These are phyloP conservation scores for Hemicordylus capensis DNA, from an alignment of 2,113 vertebrate genomes.

Conservation along the genomic window DNA sequence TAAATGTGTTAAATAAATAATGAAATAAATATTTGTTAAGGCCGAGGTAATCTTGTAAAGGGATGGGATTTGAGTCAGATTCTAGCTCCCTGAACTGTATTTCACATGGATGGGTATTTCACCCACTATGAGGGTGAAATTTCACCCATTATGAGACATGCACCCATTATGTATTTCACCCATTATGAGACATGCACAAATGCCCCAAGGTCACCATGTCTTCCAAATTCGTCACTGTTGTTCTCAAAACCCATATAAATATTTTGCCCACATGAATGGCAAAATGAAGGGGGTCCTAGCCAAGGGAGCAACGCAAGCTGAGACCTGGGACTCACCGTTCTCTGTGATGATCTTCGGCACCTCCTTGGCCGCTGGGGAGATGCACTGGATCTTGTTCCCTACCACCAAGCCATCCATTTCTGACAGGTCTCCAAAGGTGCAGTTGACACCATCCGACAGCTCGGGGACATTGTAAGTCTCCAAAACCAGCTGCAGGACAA, in stretches of 20 bases:
- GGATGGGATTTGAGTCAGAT: neutral
- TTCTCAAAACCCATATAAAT: too few species aligned
- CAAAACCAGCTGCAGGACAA: conserved; percentile 84
- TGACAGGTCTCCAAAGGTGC: conserved; percentile 93
- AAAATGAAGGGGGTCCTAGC: too few species aligned
- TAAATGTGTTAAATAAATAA: too few species aligned
- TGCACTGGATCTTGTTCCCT: conserved; percentile 93
- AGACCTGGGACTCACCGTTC: conserved; percentile 80
- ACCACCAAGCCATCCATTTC: conserved; percentile 96
- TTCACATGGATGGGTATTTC: too few species aligned
- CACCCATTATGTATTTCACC: too few species aligned
- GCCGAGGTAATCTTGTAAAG: neutral
- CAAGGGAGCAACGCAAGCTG: too few species aligned
- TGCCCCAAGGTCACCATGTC: too few species aligned
- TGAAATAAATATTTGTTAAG: too few species aligned
- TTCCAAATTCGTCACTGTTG: too few species aligned
- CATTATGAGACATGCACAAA: too few species aligned
- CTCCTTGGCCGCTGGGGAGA: conserved; percentile 92
- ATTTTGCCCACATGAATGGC: too few species aligned
- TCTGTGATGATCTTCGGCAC: conserved; percentile 93
- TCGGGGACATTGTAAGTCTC: conserved; percentile 98
- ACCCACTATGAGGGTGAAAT: too few species aligned
- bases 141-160: neutral
- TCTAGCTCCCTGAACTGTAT: neutral
- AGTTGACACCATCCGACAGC: conserved; percentile 95